Conservation (phyloP, 2,797 vertebrate genomes). For the Hypotaenidia okinawae region DNA sequence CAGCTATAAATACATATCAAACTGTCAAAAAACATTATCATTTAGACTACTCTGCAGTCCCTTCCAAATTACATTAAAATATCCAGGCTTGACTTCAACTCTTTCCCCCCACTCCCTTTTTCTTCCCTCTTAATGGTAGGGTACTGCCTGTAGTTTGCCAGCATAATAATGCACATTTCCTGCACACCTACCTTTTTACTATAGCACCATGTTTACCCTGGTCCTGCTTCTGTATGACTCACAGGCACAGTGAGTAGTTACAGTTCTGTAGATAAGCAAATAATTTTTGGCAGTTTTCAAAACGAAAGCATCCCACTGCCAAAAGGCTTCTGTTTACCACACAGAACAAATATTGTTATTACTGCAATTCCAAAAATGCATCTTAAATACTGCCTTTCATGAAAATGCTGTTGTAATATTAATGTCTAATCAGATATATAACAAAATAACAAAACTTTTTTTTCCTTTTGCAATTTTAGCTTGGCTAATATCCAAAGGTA, state of each 20-base stretch:
- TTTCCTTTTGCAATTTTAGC: slow-evolving; percentile 52
- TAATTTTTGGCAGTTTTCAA: slow-evolving; percentile 76
- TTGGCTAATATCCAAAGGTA: slow-evolving; percentile 67
- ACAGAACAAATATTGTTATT: slow-evolving; percentile 75
- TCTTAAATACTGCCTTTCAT: slow-evolving; percentile 73
- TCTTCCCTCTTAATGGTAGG: neutral
- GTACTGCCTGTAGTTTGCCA: neutral
- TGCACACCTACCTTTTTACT: slow-evolving; percentile 20
- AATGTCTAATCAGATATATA: slow-evolving; percentile 70
- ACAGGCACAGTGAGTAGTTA: slow-evolving; percentile 38
- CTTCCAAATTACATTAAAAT: slow-evolving; percentile 68
- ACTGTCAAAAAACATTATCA: slow-evolving; percentile 85
- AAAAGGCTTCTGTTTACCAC: slow-evolving; percentile 77
- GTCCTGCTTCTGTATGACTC: slow-evolving; percentile 42
- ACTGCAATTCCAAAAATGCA: slow-evolving; percentile 63
- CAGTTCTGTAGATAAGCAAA: slow-evolving; percentile 75
- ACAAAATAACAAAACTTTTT: slow-evolving; percentile 36
- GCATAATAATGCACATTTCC: slow-evolving; percentile 18
- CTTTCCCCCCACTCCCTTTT: neutral
- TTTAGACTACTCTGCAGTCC: slow-evolving; percentile 79
- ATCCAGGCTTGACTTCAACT: slow-evolving; percentile 30
- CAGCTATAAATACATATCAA: slow-evolving; percentile 83
- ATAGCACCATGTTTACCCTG: slow-evolving; percentile 15
- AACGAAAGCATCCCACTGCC: slow-evolving; percentile 68
- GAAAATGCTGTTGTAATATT: slow-evolving; percentile 58